phyloP scores from a whole-genome alignment of 1,140 invertebrate species.

The Aphelenchoides besseyi region DNA sequence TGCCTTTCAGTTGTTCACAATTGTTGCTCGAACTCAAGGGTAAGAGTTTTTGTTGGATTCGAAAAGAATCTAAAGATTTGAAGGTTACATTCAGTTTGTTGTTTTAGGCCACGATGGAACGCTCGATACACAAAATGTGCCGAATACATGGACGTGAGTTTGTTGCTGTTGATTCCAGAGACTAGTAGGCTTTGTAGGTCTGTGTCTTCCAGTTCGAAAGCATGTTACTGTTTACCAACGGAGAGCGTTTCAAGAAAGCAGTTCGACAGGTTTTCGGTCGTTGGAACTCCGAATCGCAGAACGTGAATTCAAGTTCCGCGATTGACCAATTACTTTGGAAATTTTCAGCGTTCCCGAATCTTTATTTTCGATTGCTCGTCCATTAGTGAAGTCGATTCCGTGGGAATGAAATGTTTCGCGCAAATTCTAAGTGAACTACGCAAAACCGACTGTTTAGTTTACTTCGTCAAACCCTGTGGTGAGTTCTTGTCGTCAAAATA shows the following conservation, averaged over 20 bases:
- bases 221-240: slow-evolving; percentile 39
- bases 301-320: slow-evolving; percentile 15
- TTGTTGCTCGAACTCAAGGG: slow-evolving; percentile 37
- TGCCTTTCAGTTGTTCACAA: slow-evolving; percentile 36
- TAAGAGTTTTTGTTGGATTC: slow-evolving; percentile 7
- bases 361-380: slow-evolving; percentile 38
- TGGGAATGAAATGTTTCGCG: slow-evolving; percentile 22
- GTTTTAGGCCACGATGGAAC: slow-evolving; percentile 30
- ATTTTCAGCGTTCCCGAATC: slow-evolving; percentile 2
- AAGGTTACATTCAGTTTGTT: not conserved
- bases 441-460: not conserved
- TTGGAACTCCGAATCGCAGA: slow-evolving; percentile 21
- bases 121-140: slow-evolving; percentile 22
- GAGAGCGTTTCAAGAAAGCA: slow-evolving; percentile 37
- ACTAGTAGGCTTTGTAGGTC: no score
- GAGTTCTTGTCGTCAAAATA: not conserved
- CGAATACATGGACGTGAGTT: not conserved
- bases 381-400: slow-evolving; percentile 29
- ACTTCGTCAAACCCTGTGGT: slow-evolving; percentile 1
- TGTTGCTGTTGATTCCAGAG: no score
- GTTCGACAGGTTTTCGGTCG: slow-evolving; percentile 21
- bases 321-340: not conserved
- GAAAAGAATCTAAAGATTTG: not conserved
- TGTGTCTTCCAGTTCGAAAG: slow-evolving; percentile 40
- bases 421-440: slow-evolving; percentile 9